Conservation (phyloP, 30 jellyfish, hydroid and myxozoan genomes). For the Morbakka virulenta region DNA sequence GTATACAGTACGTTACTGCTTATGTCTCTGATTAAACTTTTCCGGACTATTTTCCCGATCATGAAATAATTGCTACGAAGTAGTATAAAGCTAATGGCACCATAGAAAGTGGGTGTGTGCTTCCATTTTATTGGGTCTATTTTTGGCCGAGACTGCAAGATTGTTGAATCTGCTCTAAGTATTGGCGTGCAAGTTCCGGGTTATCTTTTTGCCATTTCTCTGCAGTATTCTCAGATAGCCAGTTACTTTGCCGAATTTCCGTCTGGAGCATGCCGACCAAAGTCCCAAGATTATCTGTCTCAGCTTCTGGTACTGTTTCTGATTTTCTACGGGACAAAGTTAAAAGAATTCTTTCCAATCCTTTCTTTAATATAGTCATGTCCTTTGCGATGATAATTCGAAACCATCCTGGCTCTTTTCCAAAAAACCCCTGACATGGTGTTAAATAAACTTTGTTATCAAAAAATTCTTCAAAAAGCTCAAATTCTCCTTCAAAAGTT, state of each 20-base stretch:
- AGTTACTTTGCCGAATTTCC: conserved; percentile 40
- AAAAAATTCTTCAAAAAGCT: conserved; percentile 42
- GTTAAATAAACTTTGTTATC: conserved; percentile 52
- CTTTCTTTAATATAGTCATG: conserved; percentile 2
- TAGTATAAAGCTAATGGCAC: too few species aligned
- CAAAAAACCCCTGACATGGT: conserved; percentile 61
- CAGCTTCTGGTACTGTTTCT: background rate
- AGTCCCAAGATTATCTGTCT: conserved; percentile 26
- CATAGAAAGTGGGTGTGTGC: too few species aligned
- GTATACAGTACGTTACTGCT: too few species aligned
- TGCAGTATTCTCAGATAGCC: conserved; percentile 77
- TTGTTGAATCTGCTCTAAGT: conserved; percentile 22
- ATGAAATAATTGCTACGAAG: too few species aligned
- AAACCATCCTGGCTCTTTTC: conserved; percentile 80
- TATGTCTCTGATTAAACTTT: too few species aligned
- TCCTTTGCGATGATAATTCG: conserved; percentile 48
- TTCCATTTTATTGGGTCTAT: too few species aligned
- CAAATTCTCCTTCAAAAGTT: conserved; percentile 49
- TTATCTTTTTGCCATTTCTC: conserved; percentile 78
- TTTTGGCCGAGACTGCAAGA: too few species aligned
- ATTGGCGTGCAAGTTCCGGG: conserved; percentile 67
- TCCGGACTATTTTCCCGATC: too few species aligned
- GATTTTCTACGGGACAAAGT: background rate
- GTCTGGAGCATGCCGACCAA: conserved; percentile 43
- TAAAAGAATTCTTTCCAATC: conserved; percentile 17